phyloP scores from a whole-genome alignment of 2,797 vertebrate species.

The Streptopelia turtur region DNA sequence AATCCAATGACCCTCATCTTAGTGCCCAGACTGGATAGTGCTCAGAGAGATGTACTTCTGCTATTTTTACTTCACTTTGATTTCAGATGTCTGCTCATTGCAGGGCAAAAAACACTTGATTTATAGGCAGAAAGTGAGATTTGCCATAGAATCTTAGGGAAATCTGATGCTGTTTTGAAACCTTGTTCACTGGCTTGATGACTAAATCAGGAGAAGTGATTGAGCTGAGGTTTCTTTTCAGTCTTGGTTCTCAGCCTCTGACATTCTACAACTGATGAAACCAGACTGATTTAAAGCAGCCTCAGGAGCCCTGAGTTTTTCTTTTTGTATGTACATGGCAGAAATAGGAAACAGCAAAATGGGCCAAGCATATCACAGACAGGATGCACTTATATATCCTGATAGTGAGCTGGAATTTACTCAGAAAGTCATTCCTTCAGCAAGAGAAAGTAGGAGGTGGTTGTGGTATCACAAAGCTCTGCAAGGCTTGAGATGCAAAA shows the following conservation, averaged over 20 bases:
- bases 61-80: not conserved
- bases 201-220: not conserved
- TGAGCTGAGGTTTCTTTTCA: not conserved
- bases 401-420: not conserved
- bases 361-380: not conserved
- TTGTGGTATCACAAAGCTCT: not conserved
- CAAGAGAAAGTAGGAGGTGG: not conserved
- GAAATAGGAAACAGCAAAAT: not conserved
- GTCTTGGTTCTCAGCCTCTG: not conserved
- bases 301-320: not conserved
- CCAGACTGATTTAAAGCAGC: not conserved
- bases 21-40: not conserved
- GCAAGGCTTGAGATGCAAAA: not conserved
- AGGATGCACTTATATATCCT: not conserved
- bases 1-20: not conserved
- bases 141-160: not conserved
- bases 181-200: not conserved
- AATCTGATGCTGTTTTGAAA: not conserved
- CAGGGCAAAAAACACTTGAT: not conserved
- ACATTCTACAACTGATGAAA: not conserved
- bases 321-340: not conserved
- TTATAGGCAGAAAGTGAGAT: not conserved
- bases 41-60: not conserved
- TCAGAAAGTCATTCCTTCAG: not conserved
- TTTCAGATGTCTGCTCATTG: not conserved